Evolutionary conservation across 64 coral and sea anemone genomes (phyloP).

Genomic region (Actinia equina): DNA sequence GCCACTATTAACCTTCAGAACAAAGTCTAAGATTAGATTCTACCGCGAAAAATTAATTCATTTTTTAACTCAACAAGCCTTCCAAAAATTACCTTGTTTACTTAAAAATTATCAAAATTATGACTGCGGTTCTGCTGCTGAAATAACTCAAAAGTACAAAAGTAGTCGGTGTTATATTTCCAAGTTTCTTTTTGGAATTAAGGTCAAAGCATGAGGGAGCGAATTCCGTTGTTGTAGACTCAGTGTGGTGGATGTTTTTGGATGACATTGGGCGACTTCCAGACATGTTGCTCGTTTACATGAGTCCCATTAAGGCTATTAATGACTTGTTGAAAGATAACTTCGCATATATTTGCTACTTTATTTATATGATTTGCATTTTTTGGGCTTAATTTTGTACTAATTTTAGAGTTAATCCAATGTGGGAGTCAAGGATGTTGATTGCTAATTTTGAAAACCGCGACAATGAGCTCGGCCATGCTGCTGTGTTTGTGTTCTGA

Average conservation of each 20-base stretch:
- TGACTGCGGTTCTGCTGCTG: constrained; percentile 1
- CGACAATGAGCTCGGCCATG: neutral
- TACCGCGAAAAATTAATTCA: constrained; percentile 4
- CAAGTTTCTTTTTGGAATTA: neutral
- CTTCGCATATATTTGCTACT: neutral
- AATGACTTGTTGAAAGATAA: neutral
- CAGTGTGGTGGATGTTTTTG: neutral
- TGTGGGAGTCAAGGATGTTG: neutral
- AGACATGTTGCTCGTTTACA: neutral
- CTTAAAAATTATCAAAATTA: constrained; percentile 1
- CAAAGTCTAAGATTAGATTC: neutral
- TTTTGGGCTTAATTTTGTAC: neutral
- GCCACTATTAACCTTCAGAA: neutral
- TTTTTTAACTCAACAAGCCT: neutral
- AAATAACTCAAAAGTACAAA: neutral
- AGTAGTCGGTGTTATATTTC: neutral
- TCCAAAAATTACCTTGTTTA: neutral
- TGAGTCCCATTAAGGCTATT: neutral
- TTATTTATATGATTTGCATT: neutral
- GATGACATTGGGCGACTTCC: neutral
- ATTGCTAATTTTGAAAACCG: neutral
- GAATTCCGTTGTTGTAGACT: neutral
- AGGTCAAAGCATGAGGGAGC: neutral
- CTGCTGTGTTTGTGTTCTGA: neutral
- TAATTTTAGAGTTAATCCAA: neutral